phyloP scores from a whole-genome alignment of 2,113 vertebrate genomes.

The Ptyas mucosa region DNA sequence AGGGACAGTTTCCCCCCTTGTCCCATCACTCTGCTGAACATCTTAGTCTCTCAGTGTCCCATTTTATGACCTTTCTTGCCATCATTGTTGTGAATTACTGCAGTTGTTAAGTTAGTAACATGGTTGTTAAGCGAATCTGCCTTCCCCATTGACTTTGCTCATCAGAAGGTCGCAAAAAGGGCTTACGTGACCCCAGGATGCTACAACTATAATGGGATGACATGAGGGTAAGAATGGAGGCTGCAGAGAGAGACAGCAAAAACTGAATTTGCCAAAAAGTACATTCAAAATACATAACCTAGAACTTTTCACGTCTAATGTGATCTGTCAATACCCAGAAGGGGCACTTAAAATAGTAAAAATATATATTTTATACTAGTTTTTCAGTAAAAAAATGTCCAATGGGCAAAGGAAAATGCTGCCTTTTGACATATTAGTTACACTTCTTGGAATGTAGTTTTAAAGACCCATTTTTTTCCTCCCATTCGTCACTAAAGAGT shows the following conservation, averaged over 20 bases:
- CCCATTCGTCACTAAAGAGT: neutral
- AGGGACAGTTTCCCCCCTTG: too few species aligned
- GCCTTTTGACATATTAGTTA: too few species aligned
- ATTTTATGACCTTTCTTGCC: too few species aligned
- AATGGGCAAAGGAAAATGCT: neutral
- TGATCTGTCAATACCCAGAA: neutral
- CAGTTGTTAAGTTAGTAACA: too few species aligned
- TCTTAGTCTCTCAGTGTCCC: too few species aligned
- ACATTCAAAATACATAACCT: neutral
- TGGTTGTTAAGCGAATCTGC: too few species aligned
- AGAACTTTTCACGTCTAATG: neutral
- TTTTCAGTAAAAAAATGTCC: neutral
- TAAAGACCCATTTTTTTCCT: neutral
- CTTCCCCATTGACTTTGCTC: too few species aligned
- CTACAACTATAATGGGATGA: neutral
- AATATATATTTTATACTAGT: neutral
- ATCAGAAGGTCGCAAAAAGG: too few species aligned
- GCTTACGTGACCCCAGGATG: too few species aligned
- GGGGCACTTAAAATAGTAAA: too few species aligned
- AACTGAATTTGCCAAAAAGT: neutral
- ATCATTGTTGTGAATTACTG: too few species aligned
- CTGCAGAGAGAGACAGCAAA: neutral
- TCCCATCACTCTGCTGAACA: too few species aligned
- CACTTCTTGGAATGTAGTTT: neutral
- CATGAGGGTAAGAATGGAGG: neutral